phyloP scores from a whole-genome alignment of 2,113 vertebrate genomes.

The Prionailurus viverrinus region DNA sequence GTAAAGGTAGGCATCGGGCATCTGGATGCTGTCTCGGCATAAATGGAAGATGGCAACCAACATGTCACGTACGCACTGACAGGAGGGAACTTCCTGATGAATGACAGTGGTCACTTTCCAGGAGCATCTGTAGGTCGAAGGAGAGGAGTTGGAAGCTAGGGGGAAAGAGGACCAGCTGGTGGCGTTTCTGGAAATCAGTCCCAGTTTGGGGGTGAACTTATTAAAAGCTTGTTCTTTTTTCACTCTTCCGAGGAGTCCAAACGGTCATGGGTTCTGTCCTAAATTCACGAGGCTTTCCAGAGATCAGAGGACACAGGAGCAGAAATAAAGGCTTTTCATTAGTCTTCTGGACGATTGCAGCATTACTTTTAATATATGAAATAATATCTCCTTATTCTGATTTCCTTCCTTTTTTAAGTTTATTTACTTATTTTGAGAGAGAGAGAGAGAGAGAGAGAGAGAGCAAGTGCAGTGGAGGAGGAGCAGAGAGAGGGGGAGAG shows the following conservation, averaged over 20 bases:
- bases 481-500: too few species aligned
- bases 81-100: not conserved
- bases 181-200: not conserved
- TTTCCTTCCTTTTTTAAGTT: not conserved
- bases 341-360: not conserved
- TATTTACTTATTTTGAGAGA: too few species aligned
- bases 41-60: slow-evolving; percentile 25
- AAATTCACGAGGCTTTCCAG: slow-evolving; percentile 33
- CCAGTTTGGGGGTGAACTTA: not conserved
- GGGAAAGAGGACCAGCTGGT: not conserved
- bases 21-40: not conserved
- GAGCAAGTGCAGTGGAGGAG: too few species aligned
- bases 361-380: slow-evolving; percentile 18
- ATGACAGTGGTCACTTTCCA: not conserved
- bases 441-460: too few species aligned
- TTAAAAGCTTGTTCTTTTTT: not conserved
- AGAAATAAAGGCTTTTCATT: slow-evolving; percentile 1
- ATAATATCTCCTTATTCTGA: slow-evolving; percentile 3
- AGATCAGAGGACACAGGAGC: not conserved
- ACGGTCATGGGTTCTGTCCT: not conserved
- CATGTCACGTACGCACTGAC: not conserved
- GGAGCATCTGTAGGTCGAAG: not conserved
- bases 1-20: not conserved
- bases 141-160: not conserved
- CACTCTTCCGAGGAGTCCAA: not conserved